Percentiles rank a stretch among this genome's conserved stretches.
Conservation (phyloP, 2,888 invertebrate species). For the Hydrotaea cyrtoneurina region DNA sequence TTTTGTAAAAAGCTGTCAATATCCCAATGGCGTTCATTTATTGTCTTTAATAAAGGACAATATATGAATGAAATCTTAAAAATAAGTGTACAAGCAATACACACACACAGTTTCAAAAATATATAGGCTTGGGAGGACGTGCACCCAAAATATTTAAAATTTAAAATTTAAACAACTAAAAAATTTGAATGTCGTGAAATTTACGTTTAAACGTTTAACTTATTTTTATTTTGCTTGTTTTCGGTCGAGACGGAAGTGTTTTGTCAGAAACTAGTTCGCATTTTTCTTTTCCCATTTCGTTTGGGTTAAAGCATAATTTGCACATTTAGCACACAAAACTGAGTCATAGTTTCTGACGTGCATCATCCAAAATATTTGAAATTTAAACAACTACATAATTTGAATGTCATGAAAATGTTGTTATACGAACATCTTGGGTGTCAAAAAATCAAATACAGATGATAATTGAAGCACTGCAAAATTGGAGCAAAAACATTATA, state of each 20-base stretch:
- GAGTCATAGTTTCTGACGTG: background rate
- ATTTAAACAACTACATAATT: too few species aligned
- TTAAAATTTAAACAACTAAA: too few species aligned
- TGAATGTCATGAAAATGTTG: background rate
- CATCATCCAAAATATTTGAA: too few species aligned
- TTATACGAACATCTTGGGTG: background rate
- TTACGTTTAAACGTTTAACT: background rate
- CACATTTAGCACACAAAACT: conserved; percentile 3
- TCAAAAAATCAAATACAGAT: background rate
- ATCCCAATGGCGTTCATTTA: background rate
- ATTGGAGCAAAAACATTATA: background rate
- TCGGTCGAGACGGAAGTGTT: conserved; percentile 33
- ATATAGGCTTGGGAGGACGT: too few species aligned
- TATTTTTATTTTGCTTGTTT: background rate
- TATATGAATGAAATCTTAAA: background rate
- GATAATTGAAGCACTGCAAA: background rate
- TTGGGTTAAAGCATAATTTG: conserved; percentile 54
- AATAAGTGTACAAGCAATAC: background rate
- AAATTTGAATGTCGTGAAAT: background rate
- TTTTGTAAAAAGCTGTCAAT: background rate
- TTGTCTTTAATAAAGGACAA: background rate
- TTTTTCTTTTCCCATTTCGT: too few species aligned
- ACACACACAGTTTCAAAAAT: background rate
- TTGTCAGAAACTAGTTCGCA: background rate
- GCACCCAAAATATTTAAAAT: too few species aligned